phyloP scores from a whole-genome alignment of 2,797 vertebrate species.

The Nyctalus aviator region DNA sequence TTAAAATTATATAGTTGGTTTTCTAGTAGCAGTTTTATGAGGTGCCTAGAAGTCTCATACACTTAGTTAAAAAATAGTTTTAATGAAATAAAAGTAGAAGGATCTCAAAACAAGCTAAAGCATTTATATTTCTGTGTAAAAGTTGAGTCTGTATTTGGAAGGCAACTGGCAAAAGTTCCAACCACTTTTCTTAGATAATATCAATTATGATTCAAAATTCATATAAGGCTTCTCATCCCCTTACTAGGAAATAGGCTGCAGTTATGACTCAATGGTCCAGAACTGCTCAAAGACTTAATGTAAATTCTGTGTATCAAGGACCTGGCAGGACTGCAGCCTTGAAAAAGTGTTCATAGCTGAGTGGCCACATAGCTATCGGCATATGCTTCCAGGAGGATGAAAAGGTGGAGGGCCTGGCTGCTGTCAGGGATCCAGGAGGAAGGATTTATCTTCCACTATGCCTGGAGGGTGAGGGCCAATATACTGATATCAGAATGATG shows the following conservation, averaged over 20 bases:
- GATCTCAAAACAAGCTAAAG: constrained; percentile 50
- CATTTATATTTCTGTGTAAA: constrained; percentile 30
- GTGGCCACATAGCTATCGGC: not conserved
- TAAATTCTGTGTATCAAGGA: constrained; percentile 57
- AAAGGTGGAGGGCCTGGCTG: not conserved
- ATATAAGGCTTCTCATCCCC: constrained; percentile 29
- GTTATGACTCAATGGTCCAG: constrained; percentile 58
- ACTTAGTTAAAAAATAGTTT: not conserved
- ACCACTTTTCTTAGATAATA: constrained; percentile 47
- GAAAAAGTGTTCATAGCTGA: constrained; percentile 6
- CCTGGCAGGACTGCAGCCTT: not conserved
- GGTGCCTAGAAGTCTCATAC: not conserved
- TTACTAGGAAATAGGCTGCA: constrained; percentile 53
- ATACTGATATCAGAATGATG: not conserved
- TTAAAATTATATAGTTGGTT: constrained; percentile 55
- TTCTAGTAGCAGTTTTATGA: constrained; percentile 41
- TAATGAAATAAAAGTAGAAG: constrained; percentile 34
- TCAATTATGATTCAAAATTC: constrained; percentile 64
- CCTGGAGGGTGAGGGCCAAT: not conserved
- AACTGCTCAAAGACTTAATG: constrained; percentile 52
- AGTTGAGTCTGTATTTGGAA: constrained; percentile 16
- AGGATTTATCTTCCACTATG: not conserved
- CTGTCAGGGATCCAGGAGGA: not conserved
- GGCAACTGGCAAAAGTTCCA: not conserved
- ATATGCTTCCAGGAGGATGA: not conserved